Percentiles rank a stretch among this genome's conserved stretches.
These are phyloP conservation scores for Halichoeres trimaculatus DNA, from an alignment of 2,113 vertebrate species.

Conservation along the genomic window DNA sequence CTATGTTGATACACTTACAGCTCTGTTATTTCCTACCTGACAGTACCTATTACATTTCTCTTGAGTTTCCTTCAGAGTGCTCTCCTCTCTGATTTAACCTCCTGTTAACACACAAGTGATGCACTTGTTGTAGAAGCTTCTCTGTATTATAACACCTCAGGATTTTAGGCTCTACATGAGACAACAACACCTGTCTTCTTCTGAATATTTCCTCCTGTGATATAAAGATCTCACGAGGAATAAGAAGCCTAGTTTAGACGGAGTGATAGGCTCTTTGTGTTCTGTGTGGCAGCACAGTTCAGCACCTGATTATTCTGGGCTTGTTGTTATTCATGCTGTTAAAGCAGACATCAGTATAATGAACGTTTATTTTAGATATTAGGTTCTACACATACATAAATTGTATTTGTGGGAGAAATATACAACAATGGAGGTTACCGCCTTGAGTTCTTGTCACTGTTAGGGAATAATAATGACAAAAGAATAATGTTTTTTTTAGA, in stretches of 20 bases:
- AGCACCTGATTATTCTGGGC: background rate
- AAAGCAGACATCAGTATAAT: background rate
- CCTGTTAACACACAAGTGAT: conserved; percentile 33
- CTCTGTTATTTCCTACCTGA: conserved; percentile 31
- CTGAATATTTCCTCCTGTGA: background rate
- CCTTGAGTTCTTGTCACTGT: conserved; percentile 17
- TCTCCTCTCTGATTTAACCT: conserved; percentile 50
- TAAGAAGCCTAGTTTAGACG: conserved; percentile 6
- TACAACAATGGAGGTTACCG: conserved; percentile 5
- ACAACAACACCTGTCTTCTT: background rate
- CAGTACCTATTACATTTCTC: conserved; percentile 34
- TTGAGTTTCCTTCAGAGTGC: conserved; percentile 39
- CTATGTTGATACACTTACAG: conserved; percentile 1
- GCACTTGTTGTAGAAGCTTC: conserved; percentile 16
- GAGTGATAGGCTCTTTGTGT: background rate
- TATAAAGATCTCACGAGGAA: conserved; percentile 15
- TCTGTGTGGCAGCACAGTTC: background rate
- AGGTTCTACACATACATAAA: background rate
- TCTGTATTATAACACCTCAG: conserved; percentile 7
- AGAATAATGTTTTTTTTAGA: conserved; percentile 12
- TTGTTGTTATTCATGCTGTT: background rate
- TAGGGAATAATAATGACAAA: conserved; percentile 52
- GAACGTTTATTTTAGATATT: background rate
- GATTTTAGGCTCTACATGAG: conserved; percentile 1
- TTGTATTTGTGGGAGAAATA: conserved; percentile 15